Evolutionary conservation across 2,113 vertebrate genomes (phyloP), one percentile per base, ranked within the genome.

Genomic region (Gadus chalcogrammus): DNA sequence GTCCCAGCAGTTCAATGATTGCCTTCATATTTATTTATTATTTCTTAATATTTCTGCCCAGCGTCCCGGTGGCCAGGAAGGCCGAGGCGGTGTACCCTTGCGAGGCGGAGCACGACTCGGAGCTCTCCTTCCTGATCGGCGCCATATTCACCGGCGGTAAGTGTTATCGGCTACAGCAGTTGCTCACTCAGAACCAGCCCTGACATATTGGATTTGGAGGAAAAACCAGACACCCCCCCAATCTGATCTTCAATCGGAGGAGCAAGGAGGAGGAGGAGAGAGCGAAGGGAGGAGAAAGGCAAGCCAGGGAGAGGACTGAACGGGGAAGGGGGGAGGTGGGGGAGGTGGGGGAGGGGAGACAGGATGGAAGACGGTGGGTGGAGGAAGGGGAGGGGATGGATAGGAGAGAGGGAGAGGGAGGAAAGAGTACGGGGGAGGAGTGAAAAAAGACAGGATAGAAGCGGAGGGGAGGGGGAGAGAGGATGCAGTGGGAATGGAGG

Each of bases 61-160:
- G 95, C 48, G 20, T 92, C 83, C 81, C 82, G 87, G 82, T 76
- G 79, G 93, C 15, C 55, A 58, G 92, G 88, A 98, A 95, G 91
- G 97, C 97, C 80, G 95, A 91, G 79, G 97, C 97, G 0, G 95
- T 98, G 83, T 99, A 95, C 86, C 94, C 95, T 0, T 99, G 97
- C 65, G 95, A 97, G 84, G 97, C 97, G 64, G 97, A 98, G 74
- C 96, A 99, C 78, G 95, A 94, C 86, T 97, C 97, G 0, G 97
- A 98, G 87, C 86, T 99, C 84, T 99, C 97, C 73, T 98, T 99
- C 92, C 92, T 95, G 88, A 94, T 92, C 80, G 97, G 97, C 78
- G 97, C 94, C 68, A 94, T 98, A 91, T 99, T 99, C 93, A 94
- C 94, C 81, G 92, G 94, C 75, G 97, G 97, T 99, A 93, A 97